Evolutionary conservation across 2,113 vertebrate species (phyloP).

Genomic region (Brachyhypopomus occidentalis): DNA sequence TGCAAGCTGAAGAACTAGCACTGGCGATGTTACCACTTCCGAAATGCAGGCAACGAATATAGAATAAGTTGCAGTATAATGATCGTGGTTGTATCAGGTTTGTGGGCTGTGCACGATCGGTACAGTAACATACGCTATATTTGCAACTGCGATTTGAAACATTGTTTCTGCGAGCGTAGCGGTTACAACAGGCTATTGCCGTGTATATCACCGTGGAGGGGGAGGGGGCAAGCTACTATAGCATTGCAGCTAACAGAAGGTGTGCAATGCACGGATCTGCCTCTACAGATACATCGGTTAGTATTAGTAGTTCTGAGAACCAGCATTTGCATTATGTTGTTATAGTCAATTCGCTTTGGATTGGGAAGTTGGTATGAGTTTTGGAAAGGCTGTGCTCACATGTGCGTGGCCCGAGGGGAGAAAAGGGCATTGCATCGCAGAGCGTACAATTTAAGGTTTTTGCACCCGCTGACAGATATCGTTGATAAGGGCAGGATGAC

Average conservation of each 20-base stretch:
- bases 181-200: slow-evolving; percentile 8
- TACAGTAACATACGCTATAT: neutral
- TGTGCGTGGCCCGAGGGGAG: neutral
- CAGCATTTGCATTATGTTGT: neutral
- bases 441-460: neutral
- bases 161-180: slow-evolving; percentile 20
- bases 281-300: too few species aligned
- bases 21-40: neutral
- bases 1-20: neutral
- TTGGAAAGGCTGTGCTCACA: neutral
- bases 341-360: neutral
- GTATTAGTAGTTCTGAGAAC: too few species aligned
- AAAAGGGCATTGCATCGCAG: neutral
- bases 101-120: neutral
- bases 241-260: slow-evolving; percentile 49
- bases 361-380: neutral
- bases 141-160: slow-evolving; percentile 17
- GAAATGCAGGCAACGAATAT: neutral
- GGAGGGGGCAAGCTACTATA: slow-evolving; percentile 48
- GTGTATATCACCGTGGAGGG: slow-evolving; percentile 41
- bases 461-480: neutral
- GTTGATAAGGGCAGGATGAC: slow-evolving; percentile 21
- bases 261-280: neutral
- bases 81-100: neutral
- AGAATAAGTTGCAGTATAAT: too few species aligned